Evolutionary conservation across 2,888 invertebrate genomes (phyloP).

Genomic region (Lepidochrysops patricia): DNA sequence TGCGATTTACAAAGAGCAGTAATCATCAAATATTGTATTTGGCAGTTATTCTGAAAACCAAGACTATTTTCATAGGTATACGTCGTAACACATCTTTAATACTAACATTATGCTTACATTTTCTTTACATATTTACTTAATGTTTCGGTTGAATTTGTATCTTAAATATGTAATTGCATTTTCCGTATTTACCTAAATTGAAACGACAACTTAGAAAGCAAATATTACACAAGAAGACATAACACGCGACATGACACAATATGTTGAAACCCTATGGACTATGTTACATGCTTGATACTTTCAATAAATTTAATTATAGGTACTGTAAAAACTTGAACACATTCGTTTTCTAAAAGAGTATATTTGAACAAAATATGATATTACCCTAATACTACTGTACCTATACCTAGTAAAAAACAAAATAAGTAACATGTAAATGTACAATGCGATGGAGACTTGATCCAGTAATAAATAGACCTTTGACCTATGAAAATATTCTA

Average conservation of each 20-base stretch:
- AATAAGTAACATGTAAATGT: background rate
- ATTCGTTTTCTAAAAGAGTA: background rate
- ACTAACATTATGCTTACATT: too few species aligned
- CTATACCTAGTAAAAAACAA: too few species aligned
- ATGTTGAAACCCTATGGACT: constrained; percentile 3
- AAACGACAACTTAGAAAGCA: background rate
- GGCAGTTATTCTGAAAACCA: too few species aligned
- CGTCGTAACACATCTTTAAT: too few species aligned
- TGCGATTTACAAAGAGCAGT: background rate
- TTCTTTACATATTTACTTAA: too few species aligned
- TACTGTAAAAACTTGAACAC: background rate
- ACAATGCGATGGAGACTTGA: background rate
- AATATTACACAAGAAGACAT: background rate
- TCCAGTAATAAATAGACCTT: background rate
- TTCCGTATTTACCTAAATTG: background rate
- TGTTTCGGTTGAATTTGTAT: too few species aligned
- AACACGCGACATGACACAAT: background rate
- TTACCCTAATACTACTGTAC: too few species aligned
- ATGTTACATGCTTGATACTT: background rate
- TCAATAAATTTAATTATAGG: constrained; percentile 6
- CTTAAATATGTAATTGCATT: background rate
- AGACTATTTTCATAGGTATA: too few species aligned
- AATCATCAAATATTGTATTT: background rate
- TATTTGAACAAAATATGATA: too few species aligned
- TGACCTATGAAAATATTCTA: background rate